A percentile compares a stretch with the other conserved stretches of the same genome.
Conservation (phyloP, 2,797 vertebrate genomes). For the Echeneis naucrates region DNA sequence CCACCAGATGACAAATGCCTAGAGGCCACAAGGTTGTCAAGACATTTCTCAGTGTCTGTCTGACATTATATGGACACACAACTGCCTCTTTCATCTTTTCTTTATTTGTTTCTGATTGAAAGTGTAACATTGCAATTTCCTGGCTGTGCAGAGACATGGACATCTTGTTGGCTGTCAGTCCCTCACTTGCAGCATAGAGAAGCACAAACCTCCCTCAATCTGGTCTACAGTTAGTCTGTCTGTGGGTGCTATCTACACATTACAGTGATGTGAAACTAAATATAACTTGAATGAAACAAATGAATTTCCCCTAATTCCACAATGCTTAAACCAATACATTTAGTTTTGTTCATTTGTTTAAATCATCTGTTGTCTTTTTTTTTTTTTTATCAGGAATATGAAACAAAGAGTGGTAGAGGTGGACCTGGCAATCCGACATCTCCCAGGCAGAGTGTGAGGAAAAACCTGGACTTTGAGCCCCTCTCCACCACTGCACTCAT, state of each 20-base stretch:
- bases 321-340: neutral
- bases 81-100: neutral
- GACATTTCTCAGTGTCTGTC: slow-evolving; percentile 17
- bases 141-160: neutral
- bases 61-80: neutral
- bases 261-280: slow-evolving; percentile 15
- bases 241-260: neutral
- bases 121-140: no score
- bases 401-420: slow-evolving; percentile 90
- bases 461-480: slow-evolving; percentile 94
- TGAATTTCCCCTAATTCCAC: neutral
- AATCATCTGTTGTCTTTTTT: neutral
- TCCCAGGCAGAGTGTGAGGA: slow-evolving; percentile 93
- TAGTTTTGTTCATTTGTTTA: neutral
- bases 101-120: neutral
- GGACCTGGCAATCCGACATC: slow-evolving; percentile 87
- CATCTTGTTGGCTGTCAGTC: neutral
- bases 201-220: neutral
- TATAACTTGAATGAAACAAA: slow-evolving; percentile 5
- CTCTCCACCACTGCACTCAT: slow-evolving; percentile 96
- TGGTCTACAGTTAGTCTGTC: no score
- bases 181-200: neutral
- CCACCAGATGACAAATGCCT: slow-evolving; percentile 48
- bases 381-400: slow-evolving; percentile 89
- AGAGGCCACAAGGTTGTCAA: slow-evolving; percentile 30